These are phyloP conservation scores for Callyntrura guangdongensis DNA, from an alignment of 2,888 invertebrate species.

Conservation along the genomic window DNA sequence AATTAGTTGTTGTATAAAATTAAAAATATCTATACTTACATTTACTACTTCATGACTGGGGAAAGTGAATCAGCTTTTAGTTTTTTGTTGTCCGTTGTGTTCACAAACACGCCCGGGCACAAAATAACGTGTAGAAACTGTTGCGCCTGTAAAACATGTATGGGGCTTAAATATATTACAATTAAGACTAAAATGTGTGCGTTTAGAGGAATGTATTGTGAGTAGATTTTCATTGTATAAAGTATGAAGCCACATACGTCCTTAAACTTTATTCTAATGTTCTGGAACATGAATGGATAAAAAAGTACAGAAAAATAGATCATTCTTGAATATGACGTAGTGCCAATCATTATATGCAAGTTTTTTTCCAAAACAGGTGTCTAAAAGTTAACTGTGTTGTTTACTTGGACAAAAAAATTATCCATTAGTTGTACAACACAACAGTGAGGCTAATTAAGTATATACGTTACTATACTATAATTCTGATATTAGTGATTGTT, in stretches of 20 bases:
- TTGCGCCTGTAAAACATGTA: background rate
- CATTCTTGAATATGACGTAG: background rate
- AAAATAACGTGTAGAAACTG: background rate
- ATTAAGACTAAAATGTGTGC: background rate
- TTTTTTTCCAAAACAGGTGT: too few species aligned
- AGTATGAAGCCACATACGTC: conserved; percentile 15
- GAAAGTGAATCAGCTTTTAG: conserved; percentile 15
- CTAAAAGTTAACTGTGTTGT: background rate
- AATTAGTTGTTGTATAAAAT: background rate
- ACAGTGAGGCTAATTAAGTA: too few species aligned
- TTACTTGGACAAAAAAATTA: background rate
- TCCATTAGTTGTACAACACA: background rate
- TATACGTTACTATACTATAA: too few species aligned
- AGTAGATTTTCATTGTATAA: background rate
- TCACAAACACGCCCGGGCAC: background rate
- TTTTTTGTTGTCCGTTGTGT: background rate
- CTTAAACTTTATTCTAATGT: background rate
- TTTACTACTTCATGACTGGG: background rate
- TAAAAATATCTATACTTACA: background rate
- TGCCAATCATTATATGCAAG: background rate
- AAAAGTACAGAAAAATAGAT: background rate
- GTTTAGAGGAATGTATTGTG: background rate
- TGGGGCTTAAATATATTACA: background rate
- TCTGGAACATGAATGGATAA: background rate
- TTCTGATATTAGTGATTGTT: too few species aligned